phyloP scores from a whole-genome alignment of 2,797 vertebrate genomes.

The Chelmon rostratus region DNA sequence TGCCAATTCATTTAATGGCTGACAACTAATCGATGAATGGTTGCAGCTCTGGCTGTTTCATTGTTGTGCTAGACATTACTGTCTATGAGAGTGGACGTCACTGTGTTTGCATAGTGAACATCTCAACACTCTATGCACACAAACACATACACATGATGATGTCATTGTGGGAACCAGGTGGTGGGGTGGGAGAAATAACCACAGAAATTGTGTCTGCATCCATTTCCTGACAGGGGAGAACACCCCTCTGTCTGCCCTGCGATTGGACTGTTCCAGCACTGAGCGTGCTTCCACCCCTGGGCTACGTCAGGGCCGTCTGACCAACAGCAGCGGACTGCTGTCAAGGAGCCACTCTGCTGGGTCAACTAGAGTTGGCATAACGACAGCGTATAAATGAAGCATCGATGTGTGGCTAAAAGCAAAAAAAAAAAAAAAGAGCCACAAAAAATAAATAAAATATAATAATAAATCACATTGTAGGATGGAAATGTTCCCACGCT shows the following conservation, averaged over 20 bases:
- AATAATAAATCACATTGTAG: background rate
- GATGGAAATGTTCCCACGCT: conserved; percentile 43
- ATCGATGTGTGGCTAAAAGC: background rate
- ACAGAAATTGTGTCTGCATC: conserved; percentile 38
- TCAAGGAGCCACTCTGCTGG: conserved; percentile 33
- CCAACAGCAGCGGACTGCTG: conserved; percentile 37
- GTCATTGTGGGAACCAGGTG: conserved; percentile 51
- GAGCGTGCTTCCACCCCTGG: conserved; percentile 19
- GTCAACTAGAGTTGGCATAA: conserved; percentile 1
- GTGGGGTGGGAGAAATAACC: conserved; percentile 8
- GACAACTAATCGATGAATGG: too few species aligned
- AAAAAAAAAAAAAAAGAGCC: background rate
- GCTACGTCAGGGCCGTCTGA: conserved; percentile 43
- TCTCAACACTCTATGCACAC: conserved; percentile 16
- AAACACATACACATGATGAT: conserved; percentile 55
- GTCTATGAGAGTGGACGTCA: background rate
- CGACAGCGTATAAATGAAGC: conserved; percentile 28
- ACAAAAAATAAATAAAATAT: background rate
- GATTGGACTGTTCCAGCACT: conserved; percentile 60
- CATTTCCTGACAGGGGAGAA: conserved; percentile 41
- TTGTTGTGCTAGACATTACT: background rate
- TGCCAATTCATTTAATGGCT: too few species aligned
- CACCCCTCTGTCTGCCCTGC: conserved; percentile 52
- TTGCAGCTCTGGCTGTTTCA: background rate
- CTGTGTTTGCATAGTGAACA: conserved; percentile 13